phyloP scores from a whole-genome alignment of 2,113 vertebrate species.

The Rynchops niger region DNA sequence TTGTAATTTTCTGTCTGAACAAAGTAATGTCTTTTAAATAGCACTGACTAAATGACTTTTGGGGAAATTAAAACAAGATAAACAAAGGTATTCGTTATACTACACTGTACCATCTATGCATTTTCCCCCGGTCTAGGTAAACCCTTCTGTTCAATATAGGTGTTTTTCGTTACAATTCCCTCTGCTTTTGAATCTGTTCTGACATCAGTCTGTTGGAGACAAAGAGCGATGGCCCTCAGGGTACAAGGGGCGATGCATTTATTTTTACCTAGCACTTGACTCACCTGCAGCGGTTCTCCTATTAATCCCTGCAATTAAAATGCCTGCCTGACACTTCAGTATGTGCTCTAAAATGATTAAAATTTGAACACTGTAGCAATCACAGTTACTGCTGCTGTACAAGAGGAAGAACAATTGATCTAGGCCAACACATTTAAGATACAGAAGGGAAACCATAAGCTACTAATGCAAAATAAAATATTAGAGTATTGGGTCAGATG shows the following conservation, averaged over 20 bases:
- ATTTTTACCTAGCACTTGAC: not conserved
- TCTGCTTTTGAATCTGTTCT: not conserved
- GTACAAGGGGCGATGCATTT: not conserved
- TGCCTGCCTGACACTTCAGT: not conserved
- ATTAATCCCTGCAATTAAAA: conserved; percentile 23
- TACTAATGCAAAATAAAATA: not conserved
- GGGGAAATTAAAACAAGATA: not conserved
- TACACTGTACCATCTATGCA: not conserved
- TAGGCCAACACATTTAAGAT: not conserved
- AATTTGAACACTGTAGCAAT: not conserved
- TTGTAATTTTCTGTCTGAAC: not conserved
- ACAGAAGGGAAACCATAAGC: not conserved
- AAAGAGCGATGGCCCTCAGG: not conserved
- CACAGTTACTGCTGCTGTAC: not conserved
- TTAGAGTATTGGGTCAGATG: not conserved
- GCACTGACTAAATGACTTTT: not conserved
- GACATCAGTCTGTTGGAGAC: not conserved
- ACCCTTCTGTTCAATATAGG: not conserved
- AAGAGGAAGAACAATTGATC: not conserved
- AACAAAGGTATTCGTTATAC: not conserved
- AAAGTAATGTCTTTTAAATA: not conserved
- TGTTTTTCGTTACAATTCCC: not conserved
- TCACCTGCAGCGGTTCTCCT: not conserved
- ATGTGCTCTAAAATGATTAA: not conserved
- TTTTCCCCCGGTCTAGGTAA: not conserved